Conservation (phyloP, 2,888 invertebrate genomes). For the Machimus rusticus region DNA sequence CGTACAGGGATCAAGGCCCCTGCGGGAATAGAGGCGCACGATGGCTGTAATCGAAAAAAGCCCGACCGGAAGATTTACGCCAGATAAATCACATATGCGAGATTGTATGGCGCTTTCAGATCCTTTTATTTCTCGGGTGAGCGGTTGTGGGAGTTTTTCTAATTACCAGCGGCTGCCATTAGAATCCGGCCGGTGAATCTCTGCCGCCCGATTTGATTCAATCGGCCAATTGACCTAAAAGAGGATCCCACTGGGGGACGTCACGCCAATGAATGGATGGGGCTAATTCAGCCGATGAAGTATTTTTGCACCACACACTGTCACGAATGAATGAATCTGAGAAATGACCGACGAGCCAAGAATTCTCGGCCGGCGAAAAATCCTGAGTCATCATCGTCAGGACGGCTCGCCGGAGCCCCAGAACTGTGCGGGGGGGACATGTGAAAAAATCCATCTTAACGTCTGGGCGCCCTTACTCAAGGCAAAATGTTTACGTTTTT, state of each 20-base stretch:
- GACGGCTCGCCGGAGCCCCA: not conserved
- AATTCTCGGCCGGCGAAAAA: not conserved
- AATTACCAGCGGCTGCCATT: not conserved
- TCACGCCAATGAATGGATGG: not conserved
- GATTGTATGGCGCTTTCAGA: not conserved
- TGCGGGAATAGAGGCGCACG: not conserved
- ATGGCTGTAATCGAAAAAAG: not conserved
- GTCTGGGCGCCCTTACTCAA: not conserved
- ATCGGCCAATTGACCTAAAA: constrained; percentile 1
- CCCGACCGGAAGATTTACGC: not conserved
- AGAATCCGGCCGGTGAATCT: not conserved
- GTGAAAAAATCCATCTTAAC: not conserved
- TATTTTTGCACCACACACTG: not conserved
- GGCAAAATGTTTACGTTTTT: not conserved
- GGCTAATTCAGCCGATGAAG: not conserved
- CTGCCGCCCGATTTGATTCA: not conserved
- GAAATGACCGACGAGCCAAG: not conserved
- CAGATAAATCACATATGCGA: not conserved
- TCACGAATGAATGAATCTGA: not conserved
- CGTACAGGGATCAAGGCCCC: not conserved
- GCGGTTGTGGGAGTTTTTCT: not conserved
- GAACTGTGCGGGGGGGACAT: not conserved
- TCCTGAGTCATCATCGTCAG: not conserved
- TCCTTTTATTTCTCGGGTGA: not conserved
- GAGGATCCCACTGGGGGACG: not conserved